These are phyloP conservation scores for Xenopus borealis DNA, from an alignment of 2,113 vertebrate genomes.

Conservation along the genomic window DNA sequence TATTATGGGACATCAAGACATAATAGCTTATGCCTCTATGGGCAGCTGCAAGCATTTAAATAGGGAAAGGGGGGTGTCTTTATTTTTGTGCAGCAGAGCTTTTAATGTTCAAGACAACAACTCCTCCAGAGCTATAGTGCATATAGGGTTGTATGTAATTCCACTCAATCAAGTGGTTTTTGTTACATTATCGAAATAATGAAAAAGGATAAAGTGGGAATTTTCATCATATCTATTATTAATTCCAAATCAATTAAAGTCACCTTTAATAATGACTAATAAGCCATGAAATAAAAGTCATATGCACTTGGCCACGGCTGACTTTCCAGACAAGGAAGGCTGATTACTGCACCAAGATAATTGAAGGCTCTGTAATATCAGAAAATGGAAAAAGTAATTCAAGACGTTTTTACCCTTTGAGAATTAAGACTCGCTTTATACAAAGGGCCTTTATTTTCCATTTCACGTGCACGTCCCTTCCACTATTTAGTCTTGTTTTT, in stretches of 20 bases:
- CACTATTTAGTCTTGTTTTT: conserved; percentile 13
- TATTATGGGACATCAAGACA: too few species aligned
- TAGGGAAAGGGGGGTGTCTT: too few species aligned
- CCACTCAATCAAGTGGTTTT: too few species aligned
- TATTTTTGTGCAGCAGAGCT: too few species aligned
- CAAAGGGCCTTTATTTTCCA: conserved; percentile 14
- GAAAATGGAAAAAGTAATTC: conserved; percentile 22
- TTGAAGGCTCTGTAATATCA: conserved; percentile 34
- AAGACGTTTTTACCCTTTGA: conserved; percentile 11
- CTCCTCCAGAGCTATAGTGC: too few species aligned
- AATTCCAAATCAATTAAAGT: conserved; percentile 17
- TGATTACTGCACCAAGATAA: conserved; percentile 33
- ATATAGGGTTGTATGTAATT: too few species aligned
- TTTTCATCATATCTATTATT: conserved; percentile 13
- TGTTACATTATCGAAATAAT: not conserved
- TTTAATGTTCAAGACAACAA: too few species aligned
- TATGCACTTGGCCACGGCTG: not conserved
- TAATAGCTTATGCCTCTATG: too few species aligned
- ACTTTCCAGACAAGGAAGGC: not conserved
- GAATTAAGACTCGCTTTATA: conserved; percentile 13
- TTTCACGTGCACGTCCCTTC: not conserved
- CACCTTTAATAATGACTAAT: conserved; percentile 30
- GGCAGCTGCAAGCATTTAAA: too few species aligned
- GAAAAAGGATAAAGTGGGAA: not conserved
- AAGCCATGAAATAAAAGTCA: not conserved